phyloP scores from a whole-genome alignment of 92 coral and sea anemone genomes.

The Parazoanthus darwini region DNA sequence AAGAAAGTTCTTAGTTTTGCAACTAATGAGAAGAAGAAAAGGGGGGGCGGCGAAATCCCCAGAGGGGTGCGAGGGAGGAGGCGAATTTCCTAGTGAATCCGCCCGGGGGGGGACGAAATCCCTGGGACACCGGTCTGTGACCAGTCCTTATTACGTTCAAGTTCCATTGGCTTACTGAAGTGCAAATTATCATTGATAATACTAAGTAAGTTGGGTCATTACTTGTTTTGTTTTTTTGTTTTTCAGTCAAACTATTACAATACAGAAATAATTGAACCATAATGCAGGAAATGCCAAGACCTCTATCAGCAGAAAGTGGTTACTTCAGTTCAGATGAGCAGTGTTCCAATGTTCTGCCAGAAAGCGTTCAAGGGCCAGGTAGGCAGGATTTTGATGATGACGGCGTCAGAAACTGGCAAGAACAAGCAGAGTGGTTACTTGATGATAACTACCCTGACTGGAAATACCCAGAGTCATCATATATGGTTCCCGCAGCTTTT shows the following conservation, averaged over 20 bases:
- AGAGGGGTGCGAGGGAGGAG: too few relatives aligned
- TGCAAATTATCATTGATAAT: neutral
- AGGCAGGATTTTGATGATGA: conserved; percentile 21
- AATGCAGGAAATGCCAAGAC: conserved; percentile 15
- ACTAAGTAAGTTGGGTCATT: neutral
- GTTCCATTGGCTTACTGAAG: neutral
- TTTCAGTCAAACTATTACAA: neutral
- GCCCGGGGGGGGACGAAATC: too few relatives aligned
- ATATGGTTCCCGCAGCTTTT: conserved; percentile 48
- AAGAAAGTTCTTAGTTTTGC: too few relatives aligned
- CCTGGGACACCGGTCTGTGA: neutral
- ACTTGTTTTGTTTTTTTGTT: too few relatives aligned
- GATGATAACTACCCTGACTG: conserved; percentile 35
- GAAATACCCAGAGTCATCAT: conserved; percentile 26
- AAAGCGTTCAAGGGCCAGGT: neutral
- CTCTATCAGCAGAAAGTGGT: conserved; percentile 21
- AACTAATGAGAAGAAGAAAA: too few relatives aligned
- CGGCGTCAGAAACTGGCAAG: conserved; percentile 44
- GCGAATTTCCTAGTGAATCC: too few relatives aligned
- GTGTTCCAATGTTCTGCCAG: neutral
- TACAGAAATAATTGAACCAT: neutral
- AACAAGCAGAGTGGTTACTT: conserved; percentile 27
- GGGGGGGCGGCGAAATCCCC: too few relatives aligned
- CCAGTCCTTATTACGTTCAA: neutral
- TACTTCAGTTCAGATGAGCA: conserved; percentile 16